A percentile compares a stretch with the other conserved stretches of the same genome.
Conservation (phyloP, 2,797 vertebrate genomes). For the Intellagama lesueurii region DNA sequence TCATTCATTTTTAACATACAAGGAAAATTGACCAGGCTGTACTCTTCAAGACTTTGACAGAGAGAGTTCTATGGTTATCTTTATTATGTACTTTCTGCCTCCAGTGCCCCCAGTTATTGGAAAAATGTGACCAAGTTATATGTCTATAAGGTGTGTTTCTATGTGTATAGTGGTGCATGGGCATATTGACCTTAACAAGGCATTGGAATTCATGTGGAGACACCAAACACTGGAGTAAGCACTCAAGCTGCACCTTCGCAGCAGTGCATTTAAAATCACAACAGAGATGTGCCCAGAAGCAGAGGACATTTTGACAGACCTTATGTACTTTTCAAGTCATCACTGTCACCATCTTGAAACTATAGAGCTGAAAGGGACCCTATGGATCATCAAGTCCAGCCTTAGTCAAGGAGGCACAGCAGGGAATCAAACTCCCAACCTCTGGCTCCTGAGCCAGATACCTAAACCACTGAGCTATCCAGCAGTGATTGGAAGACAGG, state of each 20-base stretch:
- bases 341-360: no score
- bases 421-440: no score
- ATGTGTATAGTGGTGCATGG: conserved; percentile 8
- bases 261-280: conserved; percentile 30
- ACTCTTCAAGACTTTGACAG: conserved; percentile 69
- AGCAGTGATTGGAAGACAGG: not conserved
- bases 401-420: no score
- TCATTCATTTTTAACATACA: conserved; percentile 32
- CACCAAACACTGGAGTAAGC: conserved; percentile 35
- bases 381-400: no score
- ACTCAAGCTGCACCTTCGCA: conserved; percentile 44
- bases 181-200: not conserved
- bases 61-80: conserved; percentile 67
- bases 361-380: no score
- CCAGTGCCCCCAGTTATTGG: conserved; percentile 60
- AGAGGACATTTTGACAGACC: conserved; percentile 11
- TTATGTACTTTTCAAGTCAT: conserved; percentile 18
- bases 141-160: conserved; percentile 12
- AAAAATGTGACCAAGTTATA: conserved; percentile 45
- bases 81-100: conserved; percentile 66
- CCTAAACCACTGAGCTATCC: no score
- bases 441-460: no score
- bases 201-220: conserved; percentile 21
- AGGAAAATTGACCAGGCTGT: conserved; percentile 50
- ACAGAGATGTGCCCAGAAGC: conserved; percentile 24